Evolutionary conservation across 2,888 invertebrate genomes (phyloP), one percentile per base, ranked within the genome.

Genomic region (Quadriops clusia): DNA sequence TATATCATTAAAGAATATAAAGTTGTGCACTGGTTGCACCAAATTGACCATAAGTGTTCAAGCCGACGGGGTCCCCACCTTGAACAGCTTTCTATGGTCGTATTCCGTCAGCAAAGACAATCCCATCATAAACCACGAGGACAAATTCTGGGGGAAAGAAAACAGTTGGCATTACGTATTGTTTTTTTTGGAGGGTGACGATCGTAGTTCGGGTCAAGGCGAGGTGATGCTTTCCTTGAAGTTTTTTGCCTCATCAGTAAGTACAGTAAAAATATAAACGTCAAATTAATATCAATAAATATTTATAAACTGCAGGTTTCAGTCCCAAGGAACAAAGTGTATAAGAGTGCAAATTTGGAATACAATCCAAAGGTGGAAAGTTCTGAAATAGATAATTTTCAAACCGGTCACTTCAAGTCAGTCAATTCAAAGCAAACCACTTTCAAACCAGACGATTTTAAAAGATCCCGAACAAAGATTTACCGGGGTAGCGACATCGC

Each of bases 81-180:
- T 25, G 1, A 64, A 66, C 1, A 2, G 31, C 28, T 15, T 22
- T n/a, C 4, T 23, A 33, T 5, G 20, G 30, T 11, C 33, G 32
- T 29, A 23, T 17, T n/a, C n/a, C n/a, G n/a, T n/a, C n/a, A n/a
- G n/a, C n/a, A n/a, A n/a, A n/a, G n/a, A n/a, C n/a, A n/a, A n/a
- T n/a, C n/a, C n/a, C n/a, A n/a, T n/a, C n/a, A n/a, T n/a, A n/a
- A n/a, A n/a, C n/a, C n/a, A 18, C n/a, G 26, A 37, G 38, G 20
- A 57, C 51, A 3, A 61, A 51, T 73, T 74, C 48, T 56, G 61
- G 38, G 70, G 73, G 0, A 60, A 69, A 36, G 70, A 74, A 9
- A 65, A 60, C 38, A 53, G 65, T 3, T 74, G 72, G 72, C 74
- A 77, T 53, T 77, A 72, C 45, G 58, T 74, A 3, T 53, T 59